Evolutionary conservation across 1,140 invertebrate species (phyloP).

Genomic region (Mizuhopecten yessoensis): DNA sequence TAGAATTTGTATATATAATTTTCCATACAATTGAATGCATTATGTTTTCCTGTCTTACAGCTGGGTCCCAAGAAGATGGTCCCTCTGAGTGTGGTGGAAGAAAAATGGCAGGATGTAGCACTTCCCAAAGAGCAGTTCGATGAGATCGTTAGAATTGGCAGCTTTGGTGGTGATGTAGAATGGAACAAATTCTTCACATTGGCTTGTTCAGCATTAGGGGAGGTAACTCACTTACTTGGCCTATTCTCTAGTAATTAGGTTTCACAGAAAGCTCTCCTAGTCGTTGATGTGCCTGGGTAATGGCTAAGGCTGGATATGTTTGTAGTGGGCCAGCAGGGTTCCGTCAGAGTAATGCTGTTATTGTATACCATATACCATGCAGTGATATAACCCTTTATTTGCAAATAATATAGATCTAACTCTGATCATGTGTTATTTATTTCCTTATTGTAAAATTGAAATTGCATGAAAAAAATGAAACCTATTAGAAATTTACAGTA

Average conservation of each 20-base stretch:
- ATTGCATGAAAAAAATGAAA: too few relatives aligned
- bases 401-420: too few relatives aligned
- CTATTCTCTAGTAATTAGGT: not conserved
- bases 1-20: not conserved
- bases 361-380: too few relatives aligned
- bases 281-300: too few relatives aligned
- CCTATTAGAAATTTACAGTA: too few relatives aligned
- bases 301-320: too few relatives aligned
- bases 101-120: constrained; percentile 88
- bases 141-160: constrained; percentile 87
- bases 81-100: constrained; percentile 83
- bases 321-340: too few relatives aligned
- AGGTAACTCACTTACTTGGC: constrained; percentile 73
- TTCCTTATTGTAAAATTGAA: too few relatives aligned
- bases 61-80: constrained; percentile 83
- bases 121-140: constrained; percentile 86
- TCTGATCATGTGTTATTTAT: too few relatives aligned
- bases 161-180: constrained; percentile 85
- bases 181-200: constrained; percentile 89
- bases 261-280: too few relatives aligned
- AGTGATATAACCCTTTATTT: too few relatives aligned
- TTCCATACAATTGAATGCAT: not conserved
- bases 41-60: constrained; percentile 77
- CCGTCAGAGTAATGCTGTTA: too few relatives aligned
- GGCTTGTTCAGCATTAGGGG: constrained; percentile 87